Conservation (phyloP, 2,113 vertebrate genomes). For the Saccopteryx bilineata region DNA sequence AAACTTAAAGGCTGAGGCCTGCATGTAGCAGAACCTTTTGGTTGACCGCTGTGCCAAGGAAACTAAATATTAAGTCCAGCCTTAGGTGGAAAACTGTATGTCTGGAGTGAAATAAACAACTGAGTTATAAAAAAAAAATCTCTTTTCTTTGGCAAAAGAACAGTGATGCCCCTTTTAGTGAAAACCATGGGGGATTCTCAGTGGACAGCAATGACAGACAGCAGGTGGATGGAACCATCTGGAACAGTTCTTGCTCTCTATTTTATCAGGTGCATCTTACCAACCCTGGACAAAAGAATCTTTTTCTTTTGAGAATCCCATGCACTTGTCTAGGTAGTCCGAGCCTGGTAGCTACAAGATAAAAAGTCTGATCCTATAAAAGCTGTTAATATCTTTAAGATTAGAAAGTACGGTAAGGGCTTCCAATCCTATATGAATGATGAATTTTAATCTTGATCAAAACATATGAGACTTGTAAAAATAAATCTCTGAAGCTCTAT, state of each 20-base stretch:
- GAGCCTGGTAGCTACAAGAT: background rate
- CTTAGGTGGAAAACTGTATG: background rate
- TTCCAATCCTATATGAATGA: background rate
- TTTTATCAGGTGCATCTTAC: background rate
- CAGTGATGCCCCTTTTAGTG: background rate
- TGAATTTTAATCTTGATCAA: conserved; percentile 44
- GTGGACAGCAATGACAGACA: background rate
- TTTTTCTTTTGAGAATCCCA: background rate
- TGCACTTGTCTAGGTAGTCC: background rate
- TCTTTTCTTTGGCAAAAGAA: background rate
- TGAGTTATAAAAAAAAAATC: background rate
- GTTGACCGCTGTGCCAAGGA: background rate
- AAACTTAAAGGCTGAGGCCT: background rate
- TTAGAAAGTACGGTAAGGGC: background rate
- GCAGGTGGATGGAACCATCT: background rate
- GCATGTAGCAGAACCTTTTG: background rate
- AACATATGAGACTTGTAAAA: background rate
- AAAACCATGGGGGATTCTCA: background rate
- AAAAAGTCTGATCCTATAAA: background rate
- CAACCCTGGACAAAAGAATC: background rate
- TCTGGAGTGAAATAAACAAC: background rate
- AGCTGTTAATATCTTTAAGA: background rate
- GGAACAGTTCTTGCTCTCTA: background rate
- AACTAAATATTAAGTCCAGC: background rate
- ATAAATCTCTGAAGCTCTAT: conserved; percentile 20